Conservation (phyloP, 2,888 invertebrate species). For the Lampropteryx suffumata region DNA sequence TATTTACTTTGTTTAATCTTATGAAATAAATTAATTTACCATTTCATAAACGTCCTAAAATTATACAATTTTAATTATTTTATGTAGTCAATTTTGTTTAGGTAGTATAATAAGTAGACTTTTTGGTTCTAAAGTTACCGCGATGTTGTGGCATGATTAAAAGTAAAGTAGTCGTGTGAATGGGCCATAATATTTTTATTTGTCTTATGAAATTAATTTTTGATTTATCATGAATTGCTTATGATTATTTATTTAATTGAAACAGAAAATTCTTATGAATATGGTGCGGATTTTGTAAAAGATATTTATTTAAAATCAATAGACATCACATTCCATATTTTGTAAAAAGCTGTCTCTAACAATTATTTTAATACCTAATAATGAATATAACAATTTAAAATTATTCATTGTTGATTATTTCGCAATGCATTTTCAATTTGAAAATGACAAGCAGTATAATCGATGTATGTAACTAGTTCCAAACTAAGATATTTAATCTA, state of each 20-base stretch:
- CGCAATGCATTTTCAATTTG: constrained; percentile 4
- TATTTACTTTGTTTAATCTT: not conserved
- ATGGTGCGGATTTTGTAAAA: constrained; percentile 51
- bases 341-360: constrained; percentile 55
- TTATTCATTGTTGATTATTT: not conserved
- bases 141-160: constrained; percentile 22
- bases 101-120: constrained; percentile 13
- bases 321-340: constrained; percentile 73
- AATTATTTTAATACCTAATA: constrained; percentile 1
- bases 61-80: constrained; percentile 9
- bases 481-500: too few species aligned
- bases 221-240: constrained; percentile 5
- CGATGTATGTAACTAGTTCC: not conserved
- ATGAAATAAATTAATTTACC: constrained; percentile 2
- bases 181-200: constrained; percentile 21
- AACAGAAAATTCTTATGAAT: constrained; percentile 52
- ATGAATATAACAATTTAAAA: too few species aligned
- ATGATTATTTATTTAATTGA: constrained; percentile 19
- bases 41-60: constrained; percentile 7
- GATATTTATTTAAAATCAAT: constrained; percentile 46
- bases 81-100: constrained; percentile 29
- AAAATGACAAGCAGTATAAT: constrained; percentile 2
- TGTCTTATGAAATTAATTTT: not conserved
- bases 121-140: constrained; percentile 23
- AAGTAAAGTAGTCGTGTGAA: constrained; percentile 15